Percentiles rank a stretch among this genome's conserved stretches.
Conservation (phyloP, 2,113 vertebrate genomes). For the Marcusenius ussheri region DNA sequence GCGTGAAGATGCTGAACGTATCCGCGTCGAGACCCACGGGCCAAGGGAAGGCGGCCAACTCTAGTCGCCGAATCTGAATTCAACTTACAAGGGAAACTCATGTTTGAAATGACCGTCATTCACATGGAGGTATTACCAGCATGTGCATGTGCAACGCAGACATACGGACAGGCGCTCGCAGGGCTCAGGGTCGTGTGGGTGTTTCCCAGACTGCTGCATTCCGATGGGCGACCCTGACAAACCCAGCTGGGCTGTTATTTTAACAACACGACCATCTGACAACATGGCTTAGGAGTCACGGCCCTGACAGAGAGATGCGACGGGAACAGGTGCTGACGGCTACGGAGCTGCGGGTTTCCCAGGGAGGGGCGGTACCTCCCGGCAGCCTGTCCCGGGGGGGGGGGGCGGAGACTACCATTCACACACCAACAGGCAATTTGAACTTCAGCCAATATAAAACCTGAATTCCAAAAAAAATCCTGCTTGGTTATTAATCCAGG, state of each 20-base stretch:
- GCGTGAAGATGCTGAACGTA: neutral
- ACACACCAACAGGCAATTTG: too few relatives aligned
- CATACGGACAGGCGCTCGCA: conserved; percentile 5
- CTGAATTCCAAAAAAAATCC: too few relatives aligned
- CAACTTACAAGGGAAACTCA: neutral
- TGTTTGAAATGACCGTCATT: neutral
- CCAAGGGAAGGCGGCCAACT: neutral
- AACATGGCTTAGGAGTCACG: neutral
- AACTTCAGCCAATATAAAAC: too few relatives aligned
- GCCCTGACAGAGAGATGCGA: neutral
- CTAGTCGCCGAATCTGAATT: neutral
- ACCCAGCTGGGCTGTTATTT: neutral
- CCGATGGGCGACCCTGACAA: neutral
- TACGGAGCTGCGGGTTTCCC: neutral
- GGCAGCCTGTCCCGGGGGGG: neutral
- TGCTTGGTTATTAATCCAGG: too few relatives aligned
- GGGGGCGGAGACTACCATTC: neutral
- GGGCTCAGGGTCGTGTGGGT: neutral
- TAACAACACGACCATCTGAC: neutral
- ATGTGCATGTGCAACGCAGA: neutral
- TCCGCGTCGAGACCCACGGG: neutral
- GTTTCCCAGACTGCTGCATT: neutral
- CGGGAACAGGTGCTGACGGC: neutral
- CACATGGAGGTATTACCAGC: neutral
- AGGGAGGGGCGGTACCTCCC: neutral